Evolutionary conservation across 2,888 invertebrate genomes (phyloP), one percentile per base, ranked within the genome.

Genomic region (Trypoxylon attenuatum): DNA sequence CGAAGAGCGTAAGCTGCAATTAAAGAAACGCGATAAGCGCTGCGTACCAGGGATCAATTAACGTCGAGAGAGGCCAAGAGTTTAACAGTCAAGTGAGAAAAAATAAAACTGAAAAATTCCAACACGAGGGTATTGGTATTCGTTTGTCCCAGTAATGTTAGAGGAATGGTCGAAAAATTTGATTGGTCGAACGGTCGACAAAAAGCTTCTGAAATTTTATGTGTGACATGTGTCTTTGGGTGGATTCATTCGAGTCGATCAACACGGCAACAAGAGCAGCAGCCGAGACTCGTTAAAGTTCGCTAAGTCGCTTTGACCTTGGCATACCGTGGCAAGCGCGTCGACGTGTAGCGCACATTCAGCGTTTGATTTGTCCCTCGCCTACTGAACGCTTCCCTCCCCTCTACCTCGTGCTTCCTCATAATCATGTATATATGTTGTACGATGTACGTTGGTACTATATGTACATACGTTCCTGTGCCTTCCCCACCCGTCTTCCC

Each of bases 301-400:
- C 47, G 66, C 65, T 54, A 55, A 66, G 69, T 64, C 47, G 53
- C 58, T 57, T 69, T 68, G 69, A 74, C 77, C 78, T 79, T 76
- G 75, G 74, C 78, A 73, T 80, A 73, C 73, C 77, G 50, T 54
- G 60, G 60, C 47, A 60, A n/a, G n/a, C 13, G 33, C 46, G 61
- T 59, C 67, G 68, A 68, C 66, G 59, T n/a, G n/a, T 72, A 73
- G 67, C 67, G 74, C 73, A 70, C 59, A 66, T 75, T 77, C 76
- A 74, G 69, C 70, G 58, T 76, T 77, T 71, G 53, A 72, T 71
- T 69, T 65, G 61, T 64, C 69, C 55, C 55, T 50, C 51, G 38
- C 42, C 33, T 16, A 10, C 56, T 56, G 45, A 42, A 23, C 33
- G 18, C 10, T 21, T 13, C 16, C 47, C 41, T 18, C 43, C 6